Percentiles rank a stretch among this genome's conserved stretches.
These are phyloP conservation scores for Anniella stebbinsi DNA, from an alignment of 2,797 vertebrate genomes.

Conservation along the genomic window DNA sequence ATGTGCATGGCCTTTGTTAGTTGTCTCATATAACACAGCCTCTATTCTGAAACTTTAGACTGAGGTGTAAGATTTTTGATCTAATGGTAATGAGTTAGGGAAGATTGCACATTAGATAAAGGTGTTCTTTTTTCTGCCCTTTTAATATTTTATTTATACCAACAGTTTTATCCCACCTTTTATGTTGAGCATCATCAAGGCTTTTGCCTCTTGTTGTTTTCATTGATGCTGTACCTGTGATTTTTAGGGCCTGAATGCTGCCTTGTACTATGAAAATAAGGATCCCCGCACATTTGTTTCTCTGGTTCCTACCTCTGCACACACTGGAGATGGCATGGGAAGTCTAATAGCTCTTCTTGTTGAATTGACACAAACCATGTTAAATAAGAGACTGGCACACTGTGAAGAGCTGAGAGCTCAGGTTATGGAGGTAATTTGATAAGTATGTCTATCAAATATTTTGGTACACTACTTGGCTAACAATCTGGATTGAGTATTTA, in stretches of 20 bases:
- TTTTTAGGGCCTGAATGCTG: conserved; percentile 92
- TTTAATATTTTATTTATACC: neutral
- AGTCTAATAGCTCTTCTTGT: conserved; percentile 95
- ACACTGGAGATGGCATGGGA: conserved; percentile 98
- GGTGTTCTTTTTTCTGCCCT: neutral
- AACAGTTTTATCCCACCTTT: neutral
- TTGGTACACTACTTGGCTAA: neutral
- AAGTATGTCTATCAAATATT: neutral
- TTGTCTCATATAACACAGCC: neutral
- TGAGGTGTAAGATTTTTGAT: neutral
- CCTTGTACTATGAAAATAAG: conserved; percentile 96
- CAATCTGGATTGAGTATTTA: neutral
- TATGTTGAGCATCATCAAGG: neutral
- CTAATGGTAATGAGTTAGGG: neutral
- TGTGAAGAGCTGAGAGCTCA: conserved; percentile 95
- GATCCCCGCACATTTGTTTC: conserved; percentile 97
- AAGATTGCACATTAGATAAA: neutral
- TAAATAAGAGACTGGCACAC: conserved; percentile 92
- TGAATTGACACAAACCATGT: conserved; percentile 95
- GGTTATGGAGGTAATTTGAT: conserved; percentile 94
- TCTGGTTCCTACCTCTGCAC: conserved; percentile 95
- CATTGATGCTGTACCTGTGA: conserved; percentile 43
- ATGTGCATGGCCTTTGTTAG: neutral
- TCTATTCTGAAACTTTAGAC: neutral
- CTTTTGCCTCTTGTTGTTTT: neutral